Evolutionary conservation across 2,888 invertebrate genomes (phyloP).

Genomic region (Dorcus parallelipipedus): DNA sequence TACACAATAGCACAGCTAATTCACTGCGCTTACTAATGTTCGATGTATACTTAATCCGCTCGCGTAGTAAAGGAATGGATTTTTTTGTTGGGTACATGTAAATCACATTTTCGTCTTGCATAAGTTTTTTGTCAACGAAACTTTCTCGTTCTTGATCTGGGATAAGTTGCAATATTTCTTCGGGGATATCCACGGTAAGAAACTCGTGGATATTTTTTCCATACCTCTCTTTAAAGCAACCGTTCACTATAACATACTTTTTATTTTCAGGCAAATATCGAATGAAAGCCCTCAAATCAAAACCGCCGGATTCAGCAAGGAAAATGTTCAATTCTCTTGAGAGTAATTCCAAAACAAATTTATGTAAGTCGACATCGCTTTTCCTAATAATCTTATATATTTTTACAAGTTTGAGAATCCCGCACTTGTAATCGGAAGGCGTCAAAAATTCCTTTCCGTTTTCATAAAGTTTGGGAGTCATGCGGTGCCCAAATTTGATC

Average conservation of each 20-base stretch:
- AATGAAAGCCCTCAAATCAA: not conserved
- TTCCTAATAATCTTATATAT: slow-evolving; percentile 2
- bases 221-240: slow-evolving; percentile 6
- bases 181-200: not conserved
- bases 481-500: slow-evolving; percentile 7
- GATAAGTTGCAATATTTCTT: not conserved
- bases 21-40: not conserved
- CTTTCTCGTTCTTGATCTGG: not conserved
- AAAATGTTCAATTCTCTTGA: slow-evolving; percentile 5
- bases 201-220: slow-evolving; percentile 1
- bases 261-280: not conserved
- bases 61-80: not conserved
- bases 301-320: not conserved
- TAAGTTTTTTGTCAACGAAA: not conserved
- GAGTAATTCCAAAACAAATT: slow-evolving; percentile 11
- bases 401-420: not conserved
- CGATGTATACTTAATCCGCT: slow-evolving; percentile 7
- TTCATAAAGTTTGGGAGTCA: slow-evolving; percentile 7
- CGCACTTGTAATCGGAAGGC: not conserved
- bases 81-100: not conserved
- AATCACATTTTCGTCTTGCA: not conserved
- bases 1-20: not conserved
- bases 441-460: not conserved
- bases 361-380: slow-evolving; percentile 6
- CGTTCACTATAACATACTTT: not conserved